phyloP scores from a whole-genome alignment of 2,888 invertebrate genomes.

The Aromia moschata region DNA sequence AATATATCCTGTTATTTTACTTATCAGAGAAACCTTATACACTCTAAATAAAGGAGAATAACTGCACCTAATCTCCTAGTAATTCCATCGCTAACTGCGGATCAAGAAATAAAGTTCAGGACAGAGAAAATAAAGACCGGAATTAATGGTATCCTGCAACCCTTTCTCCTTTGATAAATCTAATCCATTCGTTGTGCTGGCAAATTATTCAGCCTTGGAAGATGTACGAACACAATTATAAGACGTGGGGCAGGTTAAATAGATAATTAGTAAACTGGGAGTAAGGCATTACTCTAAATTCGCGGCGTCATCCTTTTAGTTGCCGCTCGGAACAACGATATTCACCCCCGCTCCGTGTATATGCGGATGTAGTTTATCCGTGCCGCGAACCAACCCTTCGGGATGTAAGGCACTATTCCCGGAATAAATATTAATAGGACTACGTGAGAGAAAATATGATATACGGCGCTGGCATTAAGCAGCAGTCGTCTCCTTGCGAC shows the following conservation, averaged over 20 bases:
- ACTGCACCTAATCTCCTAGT: conserved; percentile 1
- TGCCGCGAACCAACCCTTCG: neutral
- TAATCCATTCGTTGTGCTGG: conserved; percentile 32
- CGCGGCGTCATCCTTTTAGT: conserved; percentile 41
- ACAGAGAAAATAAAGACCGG: conserved; percentile 15
- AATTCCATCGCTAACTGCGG: conserved; percentile 11
- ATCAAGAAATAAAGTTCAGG: conserved; percentile 12
- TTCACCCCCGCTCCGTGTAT: conserved; percentile 1
- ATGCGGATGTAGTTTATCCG: neutral
- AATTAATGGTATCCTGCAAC: conserved; percentile 22
- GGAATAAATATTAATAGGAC: too few species aligned
- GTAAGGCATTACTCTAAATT: conserved; percentile 42
- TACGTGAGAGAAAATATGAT: too few species aligned
- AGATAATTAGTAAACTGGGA: conserved; percentile 49
- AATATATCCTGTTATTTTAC: too few species aligned
- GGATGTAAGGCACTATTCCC: conserved; percentile 3
- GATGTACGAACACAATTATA: conserved; percentile 50
- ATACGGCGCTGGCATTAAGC: too few species aligned
- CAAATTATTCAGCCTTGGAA: conserved; percentile 44
- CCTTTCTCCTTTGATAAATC: conserved; percentile 34
- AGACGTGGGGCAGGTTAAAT: conserved; percentile 48
- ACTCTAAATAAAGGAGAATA: neutral
- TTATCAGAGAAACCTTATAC: too few species aligned
- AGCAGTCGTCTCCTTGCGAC: too few species aligned
- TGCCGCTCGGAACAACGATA: conserved; percentile 26